A percentile compares a stretch with the other conserved stretches of the same genome.
These are phyloP conservation scores for Himalopsyche anomala DNA, from an alignment of 2,888 invertebrate species.

Conservation along the genomic window DNA sequence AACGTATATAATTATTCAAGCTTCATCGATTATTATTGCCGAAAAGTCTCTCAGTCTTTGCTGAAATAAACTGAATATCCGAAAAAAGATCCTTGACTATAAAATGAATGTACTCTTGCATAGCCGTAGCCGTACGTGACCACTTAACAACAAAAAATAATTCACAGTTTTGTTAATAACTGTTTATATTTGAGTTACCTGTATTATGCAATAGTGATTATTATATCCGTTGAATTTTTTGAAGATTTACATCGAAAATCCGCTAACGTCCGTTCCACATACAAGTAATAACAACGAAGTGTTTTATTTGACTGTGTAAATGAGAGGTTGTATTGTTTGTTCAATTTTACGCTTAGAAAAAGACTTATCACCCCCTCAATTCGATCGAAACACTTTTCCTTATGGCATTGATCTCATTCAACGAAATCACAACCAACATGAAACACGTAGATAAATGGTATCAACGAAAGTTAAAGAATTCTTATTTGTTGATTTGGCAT, in stretches of 20 bases:
- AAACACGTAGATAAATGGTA: too few relatives aligned
- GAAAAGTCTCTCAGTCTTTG: too few relatives aligned
- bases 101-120: background rate
- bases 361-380: too few relatives aligned
- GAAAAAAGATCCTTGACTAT: background rate
- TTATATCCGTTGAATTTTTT: slow-evolving; percentile 20
- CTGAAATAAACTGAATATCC: too few relatives aligned
- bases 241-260: slow-evolving; percentile 35
- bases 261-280: slow-evolving; percentile 32
- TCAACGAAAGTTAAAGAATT: too few relatives aligned
- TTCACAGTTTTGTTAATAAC: slow-evolving; percentile 31
- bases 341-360: background rate
- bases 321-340: slow-evolving; percentile 2
- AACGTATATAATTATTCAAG: too few relatives aligned
- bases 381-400: too few relatives aligned
- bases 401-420: too few relatives aligned
- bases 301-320: slow-evolving; percentile 8
- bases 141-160: background rate
- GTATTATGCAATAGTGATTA: slow-evolving; percentile 12
- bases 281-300: slow-evolving; percentile 24
- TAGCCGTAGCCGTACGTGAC: background rate
- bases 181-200: slow-evolving; percentile 36
- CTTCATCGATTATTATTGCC: too few relatives aligned
- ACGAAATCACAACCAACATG: too few relatives aligned
- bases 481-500: too few relatives aligned